A percentile compares a stretch with the other conserved stretches of the same genome.
phyloP scores from a whole-genome alignment of 2,888 invertebrate genomes.

The Hyposoter didymator region DNA sequence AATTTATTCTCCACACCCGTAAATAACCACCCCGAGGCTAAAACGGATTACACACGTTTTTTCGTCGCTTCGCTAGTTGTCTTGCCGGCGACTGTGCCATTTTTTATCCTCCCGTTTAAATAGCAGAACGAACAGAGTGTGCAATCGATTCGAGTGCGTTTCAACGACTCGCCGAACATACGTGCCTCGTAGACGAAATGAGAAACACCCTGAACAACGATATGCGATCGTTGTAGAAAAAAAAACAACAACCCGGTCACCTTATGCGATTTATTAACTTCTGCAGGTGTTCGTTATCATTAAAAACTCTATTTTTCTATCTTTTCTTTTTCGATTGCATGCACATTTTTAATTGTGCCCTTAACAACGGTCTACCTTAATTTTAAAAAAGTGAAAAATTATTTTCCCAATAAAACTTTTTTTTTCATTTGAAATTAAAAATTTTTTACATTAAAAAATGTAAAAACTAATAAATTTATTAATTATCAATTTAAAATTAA shows the following conservation, averaged over 20 bases:
- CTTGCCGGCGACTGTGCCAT: not conserved
- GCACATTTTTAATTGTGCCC: not conserved
- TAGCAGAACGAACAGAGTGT: not conserved
- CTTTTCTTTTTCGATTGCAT: not conserved
- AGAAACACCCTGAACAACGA: slow-evolving; percentile 31
- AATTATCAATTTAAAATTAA: no score
- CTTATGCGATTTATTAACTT: slow-evolving; percentile 52
- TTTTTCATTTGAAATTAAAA: no score
- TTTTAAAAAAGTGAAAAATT: not conserved
- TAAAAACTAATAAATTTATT: no score
- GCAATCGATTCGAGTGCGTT: not conserved
- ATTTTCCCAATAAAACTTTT: no score
- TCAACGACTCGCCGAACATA: slow-evolving; percentile 9
- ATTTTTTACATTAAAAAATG: no score
- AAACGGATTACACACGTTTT: slow-evolving; percentile 52
- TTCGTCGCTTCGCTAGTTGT: not conserved
- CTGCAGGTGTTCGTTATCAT: slow-evolving; percentile 11
- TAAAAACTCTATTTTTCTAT: not conserved
- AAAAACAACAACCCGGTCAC: not conserved
- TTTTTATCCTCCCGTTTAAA: slow-evolving; percentile 29
- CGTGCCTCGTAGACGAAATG: slow-evolving; percentile 49
- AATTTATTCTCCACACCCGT: slow-evolving; percentile 76
- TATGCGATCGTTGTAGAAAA: not conserved
- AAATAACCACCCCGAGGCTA: slow-evolving; percentile 67
- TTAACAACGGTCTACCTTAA: not conserved